These are phyloP conservation scores for Linnaemya vulpina DNA, from an alignment of 2,888 invertebrate genomes.

Conservation along the genomic window DNA sequence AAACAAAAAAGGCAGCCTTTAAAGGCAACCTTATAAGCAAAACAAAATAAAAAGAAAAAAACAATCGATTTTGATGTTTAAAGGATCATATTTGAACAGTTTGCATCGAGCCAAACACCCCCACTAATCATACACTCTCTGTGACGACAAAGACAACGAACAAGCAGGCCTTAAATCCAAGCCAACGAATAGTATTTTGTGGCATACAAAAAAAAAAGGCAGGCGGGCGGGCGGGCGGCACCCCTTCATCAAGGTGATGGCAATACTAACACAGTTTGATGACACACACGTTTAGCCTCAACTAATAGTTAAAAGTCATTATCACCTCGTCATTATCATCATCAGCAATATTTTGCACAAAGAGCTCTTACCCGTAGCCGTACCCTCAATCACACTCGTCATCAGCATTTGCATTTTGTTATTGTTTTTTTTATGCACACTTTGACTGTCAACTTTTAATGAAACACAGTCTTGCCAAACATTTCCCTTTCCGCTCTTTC, in stretches of 20 bases:
- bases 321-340: slow-evolving; percentile 54
- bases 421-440: slow-evolving; percentile 35
- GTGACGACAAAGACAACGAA: background rate
- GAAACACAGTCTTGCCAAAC: slow-evolving; percentile 1
- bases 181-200: background rate
- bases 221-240: slow-evolving; percentile 31
- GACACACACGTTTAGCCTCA: slow-evolving; percentile 55
- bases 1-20: background rate
- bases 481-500: background rate
- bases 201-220: slow-evolving; percentile 2
- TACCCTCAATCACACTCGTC: background rate
- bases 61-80: slow-evolving; percentile 55
- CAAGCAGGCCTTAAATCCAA: background rate
- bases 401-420: slow-evolving; percentile 5
- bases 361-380: background rate
- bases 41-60: background rate
- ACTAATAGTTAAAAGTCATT: slow-evolving; percentile 55
- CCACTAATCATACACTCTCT: background rate
- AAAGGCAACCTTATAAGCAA: slow-evolving; percentile 7
- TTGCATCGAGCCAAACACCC: background rate
- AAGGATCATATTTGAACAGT: slow-evolving; percentile 20
- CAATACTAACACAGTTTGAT: slow-evolving; percentile 57
- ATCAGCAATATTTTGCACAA: slow-evolving; percentile 7
- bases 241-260: slow-evolving; percentile 63
- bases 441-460: background rate